Percentiles rank a stretch among this genome's conserved stretches.
Conservation (phyloP, 2,797 vertebrate genomes). For the Heteromormyrus szaboi region DNA sequence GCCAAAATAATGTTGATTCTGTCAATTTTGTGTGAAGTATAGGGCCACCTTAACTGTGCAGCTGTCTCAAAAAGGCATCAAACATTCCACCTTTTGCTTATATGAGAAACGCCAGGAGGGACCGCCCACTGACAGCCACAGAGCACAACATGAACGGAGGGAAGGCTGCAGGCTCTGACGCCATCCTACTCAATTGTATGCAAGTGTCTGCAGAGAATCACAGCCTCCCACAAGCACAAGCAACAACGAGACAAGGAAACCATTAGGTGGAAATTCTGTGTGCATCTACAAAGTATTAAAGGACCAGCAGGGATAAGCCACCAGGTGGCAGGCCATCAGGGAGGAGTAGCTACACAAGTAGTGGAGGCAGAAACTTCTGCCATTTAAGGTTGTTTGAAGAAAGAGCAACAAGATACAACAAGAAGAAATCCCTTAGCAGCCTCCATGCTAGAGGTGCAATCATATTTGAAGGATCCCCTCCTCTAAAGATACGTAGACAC, state of each 20-base stretch:
- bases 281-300: not conserved
- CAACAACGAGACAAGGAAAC: not conserved
- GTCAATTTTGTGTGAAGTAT: not conserved
- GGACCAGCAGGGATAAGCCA: not conserved
- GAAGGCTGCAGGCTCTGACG: not conserved
- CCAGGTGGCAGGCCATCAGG: not conserved
- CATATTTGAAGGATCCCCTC: not conserved
- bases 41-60: not conserved
- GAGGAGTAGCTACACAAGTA: not conserved
- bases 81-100: not conserved
- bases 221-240: not conserved
- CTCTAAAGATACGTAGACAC: not conserved
- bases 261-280: not conserved
- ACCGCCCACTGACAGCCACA: not conserved
- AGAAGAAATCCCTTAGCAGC: not conserved
- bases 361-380: not conserved
- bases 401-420: not conserved
- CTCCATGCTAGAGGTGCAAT: not conserved
- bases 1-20: not conserved
- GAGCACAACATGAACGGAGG: not conserved
- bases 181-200: not conserved
- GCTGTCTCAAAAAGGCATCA: not conserved
- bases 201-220: not conserved
- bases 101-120: not conserved
- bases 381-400: not conserved